A percentile compares a stretch with the other conserved stretches of the same genome.
Evolutionary conservation across 1,140 invertebrate genomes (phyloP).

Genomic region (Bicyclus anynana): DNA sequence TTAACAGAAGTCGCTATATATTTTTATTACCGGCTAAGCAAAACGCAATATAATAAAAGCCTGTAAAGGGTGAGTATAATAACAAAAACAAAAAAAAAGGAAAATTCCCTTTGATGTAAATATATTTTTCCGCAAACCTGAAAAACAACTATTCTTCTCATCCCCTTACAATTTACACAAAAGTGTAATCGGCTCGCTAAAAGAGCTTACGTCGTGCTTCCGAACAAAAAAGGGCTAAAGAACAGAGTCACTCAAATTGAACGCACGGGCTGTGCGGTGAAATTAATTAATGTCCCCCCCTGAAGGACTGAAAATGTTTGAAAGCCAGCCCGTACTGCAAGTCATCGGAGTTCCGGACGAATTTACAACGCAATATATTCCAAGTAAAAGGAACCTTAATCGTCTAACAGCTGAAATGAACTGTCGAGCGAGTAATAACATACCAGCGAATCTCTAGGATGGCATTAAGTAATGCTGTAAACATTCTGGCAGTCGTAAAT

Average conservation of each 20-base stretch:
- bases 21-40: not conserved
- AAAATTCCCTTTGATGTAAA: not conserved
- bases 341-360: constrained; percentile 57
- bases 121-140: constrained; percentile 6
- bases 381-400: constrained; percentile 53
- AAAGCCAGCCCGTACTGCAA: constrained; percentile 52
- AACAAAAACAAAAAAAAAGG: not conserved
- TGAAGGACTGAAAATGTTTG: constrained; percentile 54
- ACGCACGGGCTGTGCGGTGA: constrained; percentile 49
- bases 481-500: not conserved
- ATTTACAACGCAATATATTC: constrained; percentile 67
- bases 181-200: constrained; percentile 15
- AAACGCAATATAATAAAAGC: not conserved
- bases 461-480: constrained; percentile 7
- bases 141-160: constrained; percentile 12
- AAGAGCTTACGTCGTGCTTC: constrained; percentile 24
- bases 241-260: constrained; percentile 54
- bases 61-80: not conserved
- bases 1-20: not conserved
- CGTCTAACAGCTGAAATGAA: constrained; percentile 64
- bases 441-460: constrained; percentile 31
- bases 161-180: constrained; percentile 11
- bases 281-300: constrained; percentile 71
- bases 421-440: constrained; percentile 50
- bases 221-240: constrained; percentile 44